Evolutionary conservation across 1,140 invertebrate species (phyloP).

Genomic region (Gonatopus flavifemur): DNA sequence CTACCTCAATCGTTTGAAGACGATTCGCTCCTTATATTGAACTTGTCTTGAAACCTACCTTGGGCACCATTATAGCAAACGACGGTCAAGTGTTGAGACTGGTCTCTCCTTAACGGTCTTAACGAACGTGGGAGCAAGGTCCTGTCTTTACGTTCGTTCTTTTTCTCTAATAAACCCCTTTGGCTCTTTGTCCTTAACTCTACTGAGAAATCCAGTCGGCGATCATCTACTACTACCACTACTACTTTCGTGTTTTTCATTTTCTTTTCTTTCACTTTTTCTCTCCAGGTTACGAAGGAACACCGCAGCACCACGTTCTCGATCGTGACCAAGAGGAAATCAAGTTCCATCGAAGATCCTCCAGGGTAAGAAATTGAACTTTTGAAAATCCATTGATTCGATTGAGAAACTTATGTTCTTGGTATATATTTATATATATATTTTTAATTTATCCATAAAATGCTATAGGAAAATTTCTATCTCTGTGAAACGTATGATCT

Average conservation of each 20-base stretch:
- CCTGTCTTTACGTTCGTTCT: conserved; percentile 15
- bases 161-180: too few relatives aligned
- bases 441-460: too few relatives aligned
- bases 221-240: too few relatives aligned
- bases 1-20: too few relatives aligned
- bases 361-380: conserved; percentile 39
- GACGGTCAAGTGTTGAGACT: conserved; percentile 22
- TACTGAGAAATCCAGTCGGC: conserved; percentile 17
- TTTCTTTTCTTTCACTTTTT: conserved; percentile 25
- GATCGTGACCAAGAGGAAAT: conserved; percentile 24
- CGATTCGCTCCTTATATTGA: conserved; percentile 22
- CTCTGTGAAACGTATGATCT: too few relatives aligned
- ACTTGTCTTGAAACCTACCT: conserved; percentile 13
- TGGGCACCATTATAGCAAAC: too few relatives aligned
- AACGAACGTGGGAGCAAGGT: conserved; percentile 39
- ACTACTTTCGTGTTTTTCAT: not conserved
- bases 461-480: too few relatives aligned
- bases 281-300: conserved; percentile 59
- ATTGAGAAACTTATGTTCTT: too few relatives aligned
- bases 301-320: conserved; percentile 46
- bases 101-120: conserved; percentile 49
- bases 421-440: too few relatives aligned
- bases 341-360: conserved; percentile 21
- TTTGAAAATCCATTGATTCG: too few relatives aligned
- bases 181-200: conserved; percentile 16